Evolutionary conservation across 1,140 invertebrate species (phyloP).

Genomic region (Xylocopa sonorina): DNA sequence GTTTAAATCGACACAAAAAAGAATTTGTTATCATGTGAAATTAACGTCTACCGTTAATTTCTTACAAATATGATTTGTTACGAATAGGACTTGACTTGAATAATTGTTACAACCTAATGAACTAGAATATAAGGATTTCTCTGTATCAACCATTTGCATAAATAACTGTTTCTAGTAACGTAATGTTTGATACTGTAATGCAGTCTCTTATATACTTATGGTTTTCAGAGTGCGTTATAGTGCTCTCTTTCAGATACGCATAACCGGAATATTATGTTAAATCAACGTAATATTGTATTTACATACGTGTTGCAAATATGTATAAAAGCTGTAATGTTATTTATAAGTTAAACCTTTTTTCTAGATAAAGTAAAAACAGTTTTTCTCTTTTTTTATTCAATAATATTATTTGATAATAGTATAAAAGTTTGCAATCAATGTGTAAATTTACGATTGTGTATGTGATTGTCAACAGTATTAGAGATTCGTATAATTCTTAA

Average conservation of each 20-base stretch:
- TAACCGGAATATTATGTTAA: conserved; percentile 32
- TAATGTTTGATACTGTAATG: conserved; percentile 3
- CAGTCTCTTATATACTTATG: conserved; percentile 17
- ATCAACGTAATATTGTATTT: conserved; percentile 4
- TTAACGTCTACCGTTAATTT: background rate
- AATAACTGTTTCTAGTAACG: conserved; percentile 23
- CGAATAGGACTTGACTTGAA: background rate
- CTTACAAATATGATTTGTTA: background rate
- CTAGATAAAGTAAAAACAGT: conserved; percentile 6
- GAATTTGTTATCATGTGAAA: background rate
- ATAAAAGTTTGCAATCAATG: conserved; percentile 12
- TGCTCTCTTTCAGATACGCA: conserved; percentile 19
- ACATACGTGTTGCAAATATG: conserved; percentile 1
- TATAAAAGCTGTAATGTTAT: conserved; percentile 29
- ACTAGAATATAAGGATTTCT: background rate
- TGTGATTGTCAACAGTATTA: conserved; percentile 11
- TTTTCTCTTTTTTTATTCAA: conserved; percentile 27
- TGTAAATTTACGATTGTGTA: conserved; percentile 1
- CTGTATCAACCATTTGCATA: conserved; percentile 8
- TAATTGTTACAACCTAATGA: background rate
- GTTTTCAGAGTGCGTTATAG: conserved; percentile 56
- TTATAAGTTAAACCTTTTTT: background rate
- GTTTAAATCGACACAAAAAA: background rate
- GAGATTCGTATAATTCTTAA: background rate
- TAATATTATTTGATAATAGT: conserved; percentile 10